Evolutionary conservation across 1,140 invertebrate species (phyloP), one percentile per base, ranked within the genome.

Genomic region (Odontomachus brunneus): DNA sequence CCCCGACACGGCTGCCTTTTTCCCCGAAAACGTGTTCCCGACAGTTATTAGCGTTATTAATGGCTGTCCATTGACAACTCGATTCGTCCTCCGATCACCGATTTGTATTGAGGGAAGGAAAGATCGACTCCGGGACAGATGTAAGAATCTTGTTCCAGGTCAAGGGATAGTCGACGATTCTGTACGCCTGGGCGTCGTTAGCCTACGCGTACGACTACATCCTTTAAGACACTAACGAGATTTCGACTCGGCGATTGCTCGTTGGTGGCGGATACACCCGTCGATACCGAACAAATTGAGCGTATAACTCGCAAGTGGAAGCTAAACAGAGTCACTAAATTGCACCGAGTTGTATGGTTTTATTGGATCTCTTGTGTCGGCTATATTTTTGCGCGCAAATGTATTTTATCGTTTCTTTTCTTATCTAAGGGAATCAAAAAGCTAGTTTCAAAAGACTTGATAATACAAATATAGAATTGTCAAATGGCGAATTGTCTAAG

Each of bases 31-130:
- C 75, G 60, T 55, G 57, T 59, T 83, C 51, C 86, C 90, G 91
- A 92, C 92, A 90, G 92, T 92, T 93, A 94, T 93, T 94, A 93
- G 91, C 85, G 90, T 93, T 93, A 93, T 93, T 93, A 93, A 94
- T 93, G 90, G 89, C 90, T 44, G 66, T 63, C 71, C 86, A 91
- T 92, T 91, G 90, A 91, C 84, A 86, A 88, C 83, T 89, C 89
- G 87, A 85, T 88, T 85, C 85, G 81, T 88, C 72, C 81, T 48
- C 38, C 73, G 84, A 88, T 88, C 87, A 44, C n/a, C 67, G 62
- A 86, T 86, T 86, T 81, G 85, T 75, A 82, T 48, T 59, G 75
- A 62, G 71, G 75, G 72, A 71, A 53, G 65, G 57, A 55, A 72
- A 69, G 66, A 82, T 76, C 80, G 82, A 66, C 65, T 86, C 29